Evolutionary conservation across 2,113 vertebrate species (phyloP), one percentile per base, ranked within the genome.

Genomic region (Oryzias celebensis): DNA sequence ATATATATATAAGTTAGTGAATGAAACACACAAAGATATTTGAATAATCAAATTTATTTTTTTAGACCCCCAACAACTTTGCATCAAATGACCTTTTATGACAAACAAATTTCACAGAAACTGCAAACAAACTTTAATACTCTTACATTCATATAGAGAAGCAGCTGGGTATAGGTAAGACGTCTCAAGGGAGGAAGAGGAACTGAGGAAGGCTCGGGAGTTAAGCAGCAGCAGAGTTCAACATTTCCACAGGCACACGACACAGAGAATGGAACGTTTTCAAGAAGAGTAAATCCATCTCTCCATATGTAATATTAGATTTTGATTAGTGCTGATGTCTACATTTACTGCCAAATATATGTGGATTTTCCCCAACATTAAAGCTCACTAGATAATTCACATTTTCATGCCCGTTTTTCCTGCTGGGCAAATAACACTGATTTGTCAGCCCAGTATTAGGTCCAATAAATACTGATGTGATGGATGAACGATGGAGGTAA

Each of bases 101-200:
- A 83, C 68, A 83, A 81, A 89, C 71, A 81, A 83, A 75, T 88
- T 73, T 80, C 84, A 89, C 84, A 88, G 70, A 76, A 68, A 81
- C 62, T 52, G 71, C 31, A 56, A 82, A 63, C 28, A 56, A 77
- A 73, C 56, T 51, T 86, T 52, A 57, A 62, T 71, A 79, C 57
- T 66, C 52, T 73, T 74, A 87, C 82, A 83, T 85, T 86, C 74
- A 73, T 67, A 68, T 46, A 73, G 69, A 73, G 81, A 79, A 69
- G 87, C 68, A 78, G 56, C 55, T n/a, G 22, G 70, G 82, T 69
- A 84, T 62, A 85, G 65, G 71, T 36, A 53, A 61, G 69, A 82
- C 56, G 73, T 24, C 49, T 58, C 41, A 56, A 61, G 60, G 61
- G 22, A 70, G 82, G 58, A 60, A 36, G 66, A 46, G 16, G 58